Evolutionary conservation across 2,113 vertebrate genomes (phyloP), one percentile per base, ranked within the genome.

Genomic region (Xenus cinereus): DNA sequence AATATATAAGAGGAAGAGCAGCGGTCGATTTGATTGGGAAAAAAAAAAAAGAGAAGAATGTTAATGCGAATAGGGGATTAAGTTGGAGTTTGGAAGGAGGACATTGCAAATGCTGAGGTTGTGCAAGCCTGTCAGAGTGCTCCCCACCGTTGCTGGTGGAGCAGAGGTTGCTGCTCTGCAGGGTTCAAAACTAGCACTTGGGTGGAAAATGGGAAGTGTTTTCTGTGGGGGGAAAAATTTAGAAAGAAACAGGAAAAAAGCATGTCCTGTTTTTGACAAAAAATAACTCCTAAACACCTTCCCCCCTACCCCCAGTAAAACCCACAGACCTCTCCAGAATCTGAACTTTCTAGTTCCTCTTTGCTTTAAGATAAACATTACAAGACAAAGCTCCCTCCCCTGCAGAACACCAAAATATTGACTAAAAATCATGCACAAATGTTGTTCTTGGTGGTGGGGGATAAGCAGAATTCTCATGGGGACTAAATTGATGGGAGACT

Each of bases 201-300:
- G 4, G 28, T 88, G 60, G 69, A 77, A 92, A 90, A 85, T 59
- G 37, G 82, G 54, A 93, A 90, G 24, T 83, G 5, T 51, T 84
- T 89, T 67, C 17, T 18, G 6, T 13, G 20, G 7, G 23, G 10
- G 10, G 7, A 7, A 13, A 51, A 50, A 51, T 24, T 45, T 73
- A 84, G 59, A 73, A 83, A 89, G 71, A 93, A 63, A 71, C 28
- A 76, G 84, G 60, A 88, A 91, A 91, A 78, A 93, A 62, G 64
- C 43, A 51, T 10, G 22, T 93, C 80, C 88, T 93, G 72, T 83
- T 93, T 92, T 91, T 82, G 59, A 84, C 30, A 92, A 81, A 91
- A 91, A 76, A 71, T 80, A 75, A 48, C 80, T 76, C 80, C 54
- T 53, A 12, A 84, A 48, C 39, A 63, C 12, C 33, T 85, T 81